Evolutionary conservation across 2,888 invertebrate genomes (phyloP).

Genomic region (Phaedon cochleariae): DNA sequence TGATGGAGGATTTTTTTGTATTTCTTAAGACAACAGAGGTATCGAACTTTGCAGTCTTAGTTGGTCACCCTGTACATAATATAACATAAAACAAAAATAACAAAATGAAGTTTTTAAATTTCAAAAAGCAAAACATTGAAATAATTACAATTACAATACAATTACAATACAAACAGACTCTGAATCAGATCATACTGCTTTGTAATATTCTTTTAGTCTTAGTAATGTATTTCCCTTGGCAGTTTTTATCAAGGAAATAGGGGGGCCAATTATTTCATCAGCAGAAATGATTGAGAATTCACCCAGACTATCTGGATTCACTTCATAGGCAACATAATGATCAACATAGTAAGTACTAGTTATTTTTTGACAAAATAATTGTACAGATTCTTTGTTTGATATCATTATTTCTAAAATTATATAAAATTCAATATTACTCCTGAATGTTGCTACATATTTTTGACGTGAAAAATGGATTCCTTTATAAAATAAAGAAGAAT

Average conservation of each 20-base stretch:
- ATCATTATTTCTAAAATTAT: constrained; percentile 8
- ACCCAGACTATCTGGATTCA: constrained; percentile 12
- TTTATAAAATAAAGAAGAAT: constrained; percentile 4
- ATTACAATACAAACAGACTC: too few species aligned
- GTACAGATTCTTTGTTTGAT: constrained; percentile 5
- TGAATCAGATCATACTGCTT: too few species aligned
- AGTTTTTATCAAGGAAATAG: constrained; percentile 18
- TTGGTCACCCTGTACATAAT: too few species aligned
- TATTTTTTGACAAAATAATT: constrained; percentile 12
- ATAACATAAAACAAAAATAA: too few species aligned
- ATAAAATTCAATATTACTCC: constrained; percentile 7
- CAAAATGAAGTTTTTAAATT: too few species aligned
- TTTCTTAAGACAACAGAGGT: too few species aligned
- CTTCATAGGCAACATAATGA: constrained; percentile 23
- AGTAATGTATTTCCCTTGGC: constrained; percentile 7
- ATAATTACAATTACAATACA: too few species aligned
- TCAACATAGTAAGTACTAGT: not conserved
- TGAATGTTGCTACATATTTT: not conserved
- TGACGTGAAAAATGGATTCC: not conserved
- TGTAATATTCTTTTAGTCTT: constrained; percentile 15
- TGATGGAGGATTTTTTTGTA: too few species aligned
- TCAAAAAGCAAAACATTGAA: too few species aligned
- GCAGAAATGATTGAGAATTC: constrained; percentile 12
- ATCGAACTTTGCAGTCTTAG: too few species aligned
- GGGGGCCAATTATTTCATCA: constrained; percentile 9